These are phyloP conservation scores for Halocynthia roretzi DNA, from an alignment of 23 tunicate genomes.

Conservation along the genomic window DNA sequence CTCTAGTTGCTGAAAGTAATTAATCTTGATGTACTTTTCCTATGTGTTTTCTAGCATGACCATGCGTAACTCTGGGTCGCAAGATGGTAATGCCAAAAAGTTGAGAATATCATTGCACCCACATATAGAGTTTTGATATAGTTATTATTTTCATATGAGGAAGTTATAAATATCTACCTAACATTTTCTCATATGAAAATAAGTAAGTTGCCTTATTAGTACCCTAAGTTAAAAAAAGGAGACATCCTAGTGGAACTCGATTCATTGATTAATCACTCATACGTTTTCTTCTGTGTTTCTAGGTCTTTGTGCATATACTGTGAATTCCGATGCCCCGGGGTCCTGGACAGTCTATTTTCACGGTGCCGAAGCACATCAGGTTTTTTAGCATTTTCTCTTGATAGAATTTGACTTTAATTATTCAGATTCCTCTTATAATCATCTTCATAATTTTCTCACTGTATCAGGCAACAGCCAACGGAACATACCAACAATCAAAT, in stretches of 20 bases:
- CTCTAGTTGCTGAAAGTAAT: constrained; percentile 54
- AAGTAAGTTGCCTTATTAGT: no score
- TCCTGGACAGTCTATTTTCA: constrained; percentile 71
- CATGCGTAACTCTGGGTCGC: no score
- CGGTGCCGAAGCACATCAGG: constrained; percentile 9
- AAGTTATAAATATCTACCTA: no score
- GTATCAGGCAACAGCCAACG: constrained; percentile 9
- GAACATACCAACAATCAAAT: background rate
- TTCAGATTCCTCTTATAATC: background rate
- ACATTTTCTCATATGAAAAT: no score
- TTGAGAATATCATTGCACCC: no score
- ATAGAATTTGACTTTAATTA: background rate
- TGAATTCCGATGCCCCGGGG: constrained; percentile 30
- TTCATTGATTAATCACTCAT: no score
- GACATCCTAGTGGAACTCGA: no score
- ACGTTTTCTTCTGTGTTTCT: no score
- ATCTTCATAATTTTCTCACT: background rate
- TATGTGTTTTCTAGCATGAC: background rate
- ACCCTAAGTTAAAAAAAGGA: no score
- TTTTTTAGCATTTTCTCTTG: background rate
- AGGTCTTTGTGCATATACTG: constrained; percentile 31
- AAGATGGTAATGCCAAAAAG: no score
- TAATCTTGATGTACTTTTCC: background rate
- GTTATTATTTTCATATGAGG: no score
- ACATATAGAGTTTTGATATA: no score